Evolutionary conservation across 2,888 invertebrate genomes (phyloP).

Genomic region (Dermolepida albohirtum): DNA sequence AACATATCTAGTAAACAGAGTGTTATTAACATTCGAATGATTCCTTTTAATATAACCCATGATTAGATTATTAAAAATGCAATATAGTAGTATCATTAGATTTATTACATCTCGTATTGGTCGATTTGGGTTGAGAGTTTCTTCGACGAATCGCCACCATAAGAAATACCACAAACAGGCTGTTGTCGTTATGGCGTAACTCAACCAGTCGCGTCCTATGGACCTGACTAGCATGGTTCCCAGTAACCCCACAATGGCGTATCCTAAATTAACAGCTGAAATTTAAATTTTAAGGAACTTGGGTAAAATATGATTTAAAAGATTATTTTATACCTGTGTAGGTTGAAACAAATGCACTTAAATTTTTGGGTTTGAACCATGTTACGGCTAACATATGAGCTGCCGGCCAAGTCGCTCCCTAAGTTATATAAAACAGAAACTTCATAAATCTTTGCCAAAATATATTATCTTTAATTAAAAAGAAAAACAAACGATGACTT

Average conservation of each 20-base stretch:
- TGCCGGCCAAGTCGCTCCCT: slow-evolving; percentile 72
- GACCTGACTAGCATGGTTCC: slow-evolving; percentile 68
- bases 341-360: slow-evolving; percentile 70
- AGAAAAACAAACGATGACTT: too few species aligned
- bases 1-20: too few species aligned
- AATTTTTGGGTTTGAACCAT: slow-evolving; percentile 70
- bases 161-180: slow-evolving; percentile 69
- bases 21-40: not conserved
- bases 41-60: not conserved
- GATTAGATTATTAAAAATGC: not conserved
- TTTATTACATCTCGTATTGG: slow-evolving; percentile 62
- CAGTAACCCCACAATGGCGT: slow-evolving; percentile 68
- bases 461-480: too few species aligned
- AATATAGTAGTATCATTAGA: not conserved
- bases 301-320: not conserved
- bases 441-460: not conserved
- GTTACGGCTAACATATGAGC: slow-evolving; percentile 71
- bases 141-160: slow-evolving; percentile 70
- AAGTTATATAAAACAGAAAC: not conserved
- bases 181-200: slow-evolving; percentile 66
- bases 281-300: slow-evolving; percentile 35
- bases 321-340: slow-evolving; percentile 65
- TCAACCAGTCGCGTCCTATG: slow-evolving; percentile 68
- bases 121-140: slow-evolving; percentile 65
- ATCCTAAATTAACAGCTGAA: slow-evolving; percentile 70